Conservation (phyloP, 2,113 vertebrate species). For the Ceyx melanurus region DNA sequence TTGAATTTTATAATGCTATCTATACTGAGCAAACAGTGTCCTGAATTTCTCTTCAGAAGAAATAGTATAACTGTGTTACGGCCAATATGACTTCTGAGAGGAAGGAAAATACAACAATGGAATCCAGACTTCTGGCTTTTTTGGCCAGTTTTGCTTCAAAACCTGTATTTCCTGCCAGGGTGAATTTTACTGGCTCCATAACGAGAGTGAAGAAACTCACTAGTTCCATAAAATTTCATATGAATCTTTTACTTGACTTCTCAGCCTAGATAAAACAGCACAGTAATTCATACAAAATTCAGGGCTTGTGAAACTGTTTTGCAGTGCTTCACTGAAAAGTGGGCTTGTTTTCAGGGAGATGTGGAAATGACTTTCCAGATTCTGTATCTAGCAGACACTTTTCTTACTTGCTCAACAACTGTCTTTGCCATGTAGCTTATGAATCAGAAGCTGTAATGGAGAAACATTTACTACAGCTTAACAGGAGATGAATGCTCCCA, state of each 20-base stretch:
- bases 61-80: background rate
- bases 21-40: background rate
- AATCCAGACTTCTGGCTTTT: constrained; percentile 31
- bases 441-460: background rate
- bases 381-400: background rate
- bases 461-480: background rate
- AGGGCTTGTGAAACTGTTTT: background rate
- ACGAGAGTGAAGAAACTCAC: constrained; percentile 3
- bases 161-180: background rate
- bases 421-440: background rate
- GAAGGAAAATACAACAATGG: constrained; percentile 18
- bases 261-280: constrained; percentile 19
- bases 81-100: background rate
- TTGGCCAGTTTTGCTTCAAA: background rate
- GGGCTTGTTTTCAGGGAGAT: background rate
- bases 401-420: background rate
- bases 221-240: background rate
- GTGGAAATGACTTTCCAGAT: background rate
- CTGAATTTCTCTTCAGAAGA: background rate
- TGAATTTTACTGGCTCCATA: constrained; percentile 14
- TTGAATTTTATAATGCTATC: background rate
- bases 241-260: constrained; percentile 36
- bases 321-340: background rate
- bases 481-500: background rate
- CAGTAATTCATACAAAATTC: background rate